Evolutionary conservation across 2,797 vertebrate species (phyloP).

Genomic region (Myoxocephalus aenaeus): DNA sequence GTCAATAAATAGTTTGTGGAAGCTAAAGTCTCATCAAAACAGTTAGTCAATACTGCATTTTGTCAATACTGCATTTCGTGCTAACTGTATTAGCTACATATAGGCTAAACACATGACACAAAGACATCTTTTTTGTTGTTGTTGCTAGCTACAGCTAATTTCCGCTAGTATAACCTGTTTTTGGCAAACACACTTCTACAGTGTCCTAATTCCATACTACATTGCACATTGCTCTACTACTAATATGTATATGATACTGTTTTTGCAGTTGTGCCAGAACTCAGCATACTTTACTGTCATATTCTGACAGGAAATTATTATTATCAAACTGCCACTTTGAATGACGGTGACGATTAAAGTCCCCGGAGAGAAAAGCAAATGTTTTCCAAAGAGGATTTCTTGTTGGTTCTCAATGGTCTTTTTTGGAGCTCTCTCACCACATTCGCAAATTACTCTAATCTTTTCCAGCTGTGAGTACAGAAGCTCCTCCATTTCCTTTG

Average conservation of each 20-base stretch:
- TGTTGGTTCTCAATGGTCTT: slow-evolving; percentile 21
- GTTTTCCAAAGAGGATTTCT: slow-evolving; percentile 25
- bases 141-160: not conserved
- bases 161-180: not conserved
- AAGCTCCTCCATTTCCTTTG: slow-evolving; percentile 11
- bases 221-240: too few relatives aligned
- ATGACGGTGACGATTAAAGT: too few relatives aligned
- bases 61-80: too few relatives aligned
- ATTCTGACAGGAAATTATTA: not conserved
- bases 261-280: too few relatives aligned
- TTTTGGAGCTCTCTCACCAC: slow-evolving; percentile 20
- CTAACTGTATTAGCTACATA: not conserved
- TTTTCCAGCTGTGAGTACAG: slow-evolving; percentile 26
- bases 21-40: too few relatives aligned
- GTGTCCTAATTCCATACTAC: not conserved
- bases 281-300: not conserved
- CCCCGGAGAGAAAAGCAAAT: slow-evolving; percentile 18
- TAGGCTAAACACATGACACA: not conserved
- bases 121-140: too few relatives aligned
- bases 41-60: not conserved
- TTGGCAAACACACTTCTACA: not conserved
- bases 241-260: too few relatives aligned
- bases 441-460: slow-evolving; percentile 30
- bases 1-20: not conserved
- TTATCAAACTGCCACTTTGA: slow-evolving; percentile 6